Evolutionary conservation across 1,140 invertebrate genomes (phyloP), one percentile per base, ranked within the genome.

Genomic region (Heliconius eleuchia): DNA sequence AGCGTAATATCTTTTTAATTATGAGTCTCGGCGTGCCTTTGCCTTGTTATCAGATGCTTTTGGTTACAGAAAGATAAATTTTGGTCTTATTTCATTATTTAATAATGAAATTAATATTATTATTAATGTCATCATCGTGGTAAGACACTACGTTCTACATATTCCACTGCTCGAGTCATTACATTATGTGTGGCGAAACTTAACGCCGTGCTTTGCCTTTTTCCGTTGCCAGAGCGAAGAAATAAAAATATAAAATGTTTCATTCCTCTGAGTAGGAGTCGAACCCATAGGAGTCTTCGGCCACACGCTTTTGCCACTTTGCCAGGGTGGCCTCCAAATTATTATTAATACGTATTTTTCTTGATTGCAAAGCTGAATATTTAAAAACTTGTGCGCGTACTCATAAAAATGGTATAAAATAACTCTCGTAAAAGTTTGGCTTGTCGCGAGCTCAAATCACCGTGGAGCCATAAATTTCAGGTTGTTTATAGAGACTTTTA

Each of bases 1-100:
- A 55, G 73, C 27, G 27, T 30, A 37, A 60, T 74, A 57, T 57
- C 73, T 74, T 57, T 57, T 74, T 74, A 60, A 74, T 57, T 74
- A 57, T 74, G 73, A 27, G 19, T n/a, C 30, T 60, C 27, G 60
- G 60, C 27, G 60, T 30, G 60, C 60, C 60, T 66, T 66, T 66
- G 60, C 60, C 27, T 13, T 66, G 60, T 66, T 66, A 66, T 66
- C 60, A 66, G 60, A 66, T 66, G 60, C 1, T 66, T 66, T 66
- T 66, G 23, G 60, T 30, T 5, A 57, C 7, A 7, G n/a, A 57
- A 16, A 66, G 23, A 66, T 66, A 66, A 66, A 66, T 66, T 66
- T 66, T 66, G 13, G 9, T 66, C 9, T 66, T 16, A 30, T 66
- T 66, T 66, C 0, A 23, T 66, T 66, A 66, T 30, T 66, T 66